These are phyloP conservation scores for Calypte anna DNA, from an alignment of 2,113 vertebrate species.

Conservation along the genomic window DNA sequence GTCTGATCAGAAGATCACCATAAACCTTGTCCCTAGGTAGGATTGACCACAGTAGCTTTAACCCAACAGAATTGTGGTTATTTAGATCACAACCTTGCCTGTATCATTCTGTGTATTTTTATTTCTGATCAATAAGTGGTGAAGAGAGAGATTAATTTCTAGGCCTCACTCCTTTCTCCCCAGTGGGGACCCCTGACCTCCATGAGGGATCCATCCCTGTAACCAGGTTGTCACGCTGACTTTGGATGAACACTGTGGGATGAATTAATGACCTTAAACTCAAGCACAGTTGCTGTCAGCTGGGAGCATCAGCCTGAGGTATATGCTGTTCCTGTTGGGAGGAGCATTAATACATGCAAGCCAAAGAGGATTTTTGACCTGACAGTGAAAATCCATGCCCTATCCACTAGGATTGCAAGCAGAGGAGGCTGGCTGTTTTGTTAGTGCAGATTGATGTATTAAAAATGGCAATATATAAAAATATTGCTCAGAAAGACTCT, in stretches of 20 bases:
- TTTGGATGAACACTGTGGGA: background rate
- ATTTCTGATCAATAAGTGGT: background rate
- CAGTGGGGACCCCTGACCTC: background rate
- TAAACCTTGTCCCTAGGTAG: background rate
- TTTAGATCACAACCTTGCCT: background rate
- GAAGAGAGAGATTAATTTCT: background rate
- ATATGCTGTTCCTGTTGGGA: background rate
- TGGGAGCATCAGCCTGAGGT: background rate
- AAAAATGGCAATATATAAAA: background rate
- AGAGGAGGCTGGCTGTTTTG: background rate
- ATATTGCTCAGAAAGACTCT: background rate
- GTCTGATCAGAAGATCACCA: background rate
- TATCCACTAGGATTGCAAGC: background rate
- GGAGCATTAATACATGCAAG: background rate
- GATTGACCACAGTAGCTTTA: background rate
- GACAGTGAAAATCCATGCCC: background rate
- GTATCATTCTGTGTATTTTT: background rate
- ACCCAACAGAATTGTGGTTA: background rate
- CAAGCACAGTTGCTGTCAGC: background rate
- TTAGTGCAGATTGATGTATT: background rate
- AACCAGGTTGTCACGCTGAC: background rate
- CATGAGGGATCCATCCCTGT: background rate
- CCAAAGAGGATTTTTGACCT: background rate
- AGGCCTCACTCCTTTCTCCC: background rate
- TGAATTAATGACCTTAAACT: background rate